phyloP scores from a whole-genome alignment of 2,888 invertebrate genomes.

The Agonopterix heracliana region DNA sequence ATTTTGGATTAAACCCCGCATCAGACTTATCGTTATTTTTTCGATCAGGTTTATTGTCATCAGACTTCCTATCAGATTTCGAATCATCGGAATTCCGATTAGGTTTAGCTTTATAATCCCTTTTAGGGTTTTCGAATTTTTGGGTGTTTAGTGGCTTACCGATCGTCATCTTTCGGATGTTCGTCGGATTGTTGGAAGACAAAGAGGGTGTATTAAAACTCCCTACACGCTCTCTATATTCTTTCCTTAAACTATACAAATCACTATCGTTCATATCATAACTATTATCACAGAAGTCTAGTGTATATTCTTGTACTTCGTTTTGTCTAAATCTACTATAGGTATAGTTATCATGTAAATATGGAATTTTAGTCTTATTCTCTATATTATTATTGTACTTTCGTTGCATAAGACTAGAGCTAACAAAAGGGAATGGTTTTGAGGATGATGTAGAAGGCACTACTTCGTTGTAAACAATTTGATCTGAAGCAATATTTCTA shows the following conservation, averaged over 20 bases:
- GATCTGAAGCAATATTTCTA: too few relatives aligned
- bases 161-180: constrained; percentile 49
- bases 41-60: neutral
- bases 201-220: constrained; percentile 30
- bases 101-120: neutral
- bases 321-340: too few relatives aligned
- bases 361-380: too few relatives aligned
- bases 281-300: too few relatives aligned
- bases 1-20: too few relatives aligned
- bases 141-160: constrained; percentile 20
- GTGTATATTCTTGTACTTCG: too few relatives aligned
- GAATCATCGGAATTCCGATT: neutral
- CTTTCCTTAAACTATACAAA: neutral
- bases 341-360: too few relatives aligned
- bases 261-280: neutral
- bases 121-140: too few relatives aligned
- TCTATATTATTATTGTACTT: neutral
- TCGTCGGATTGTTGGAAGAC: constrained; percentile 39
- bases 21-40: too few relatives aligned
- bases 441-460: too few relatives aligned
- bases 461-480: too few relatives aligned
- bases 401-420: neutral
- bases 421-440: too few relatives aligned
- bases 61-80: neutral
- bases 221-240: constrained; percentile 34